Evolutionary conservation across 2,113 vertebrate species (phyloP), one percentile per base, ranked within the genome.

Genomic region (Sander vitreus): DNA sequence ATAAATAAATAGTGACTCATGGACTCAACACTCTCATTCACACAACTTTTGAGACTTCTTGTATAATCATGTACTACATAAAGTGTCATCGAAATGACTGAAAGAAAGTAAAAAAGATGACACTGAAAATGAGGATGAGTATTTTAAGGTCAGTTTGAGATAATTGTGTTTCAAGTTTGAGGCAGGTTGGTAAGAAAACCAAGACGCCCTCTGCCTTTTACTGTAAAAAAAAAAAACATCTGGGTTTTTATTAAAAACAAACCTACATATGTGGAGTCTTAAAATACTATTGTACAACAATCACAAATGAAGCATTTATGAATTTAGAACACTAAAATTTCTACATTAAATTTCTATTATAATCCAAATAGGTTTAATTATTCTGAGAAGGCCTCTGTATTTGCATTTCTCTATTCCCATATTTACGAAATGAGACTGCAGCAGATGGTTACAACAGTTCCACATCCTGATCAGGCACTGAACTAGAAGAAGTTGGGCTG

Each of bases 1-100:
- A 95, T 89, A 93, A 97, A 99, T 99, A 99, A 99, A 97, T 97
- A 98, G 87, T 92, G 94, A 95, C 94, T 94, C 94, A 93, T 87
- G 87, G 86, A 90, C 93, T 79, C 86, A 72, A 69, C 88, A 78
- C 43, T 1, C 11, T 78, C 87, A 89, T 85, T 91, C 90, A 90
- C 88, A 91, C 93, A 73, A 66, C 80, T 71, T 91, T 91, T 87
- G 78, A 88, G 77, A 90, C 73, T 81, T 89, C 21, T 77, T 86
- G 78, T 77, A 79, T 64, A 81, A 83, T 80, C 81, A 84, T 81
- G 80, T 91, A 87, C 89, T 91, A 89, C 80, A 82, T 85, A 86
- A 90, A 84, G 58, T 84, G 66, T 78, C 57, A 78, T 14, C 79
- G 71, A 82, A 80, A 80, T 72, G 76, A 90, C 64, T 54, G 76